Base-by-base conservation (phyloP, 2,113 vertebrate species). In the Illadopsis cleaveri region DNA sequence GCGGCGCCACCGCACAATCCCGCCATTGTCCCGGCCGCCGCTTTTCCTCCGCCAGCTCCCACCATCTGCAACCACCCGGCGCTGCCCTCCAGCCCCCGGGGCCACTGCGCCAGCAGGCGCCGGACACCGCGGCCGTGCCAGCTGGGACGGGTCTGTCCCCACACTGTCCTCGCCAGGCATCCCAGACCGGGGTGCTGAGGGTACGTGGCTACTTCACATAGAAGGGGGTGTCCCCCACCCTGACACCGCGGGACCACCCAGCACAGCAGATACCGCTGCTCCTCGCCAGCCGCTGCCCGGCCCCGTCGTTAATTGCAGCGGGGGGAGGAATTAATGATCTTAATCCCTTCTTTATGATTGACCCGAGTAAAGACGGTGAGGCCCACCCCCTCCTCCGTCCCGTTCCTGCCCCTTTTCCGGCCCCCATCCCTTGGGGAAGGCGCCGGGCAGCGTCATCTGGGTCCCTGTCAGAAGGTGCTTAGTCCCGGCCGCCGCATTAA, bases 391-490 rank as follows among this genome's bases (percentile, higher is more conserved):
- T 11, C 24, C 27, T 47, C 33, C 22, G 1, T 31, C 60, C 91
- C 23, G 3, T 62, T 92, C 28, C 78, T 84, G 70, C 84, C 81
- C 89, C 83, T 84, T 76, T 89, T 79, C 65, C 1, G 53, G 91
- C 82, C 90, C 71, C 86, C 73, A 37, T 38, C 70, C 64, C 91
- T 35, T 10, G 51, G 82, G 73, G 60, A 96, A 96, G 86, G 83
- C 13, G 15, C 70, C 3, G 35, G 78, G 90, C 90, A 77, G 94
- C 66, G 58, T 95, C 95, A 96, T 91, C 96, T 95, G 95, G 90
- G 93, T 95, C 88, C 85, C 83, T 90, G 88, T 96, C 93, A 78
- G 94, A 95, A 96, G 95, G 95, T 94, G 95, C 95, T 96, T 96
- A 96, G 93, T 65, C 80, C 91, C 19, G 3, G 81, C 23, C 10